A percentile compares a stretch with the other conserved stretches of the same genome.
Conservation (phyloP, 2,797 vertebrate genomes). For the Rallus crepitans region DNA sequence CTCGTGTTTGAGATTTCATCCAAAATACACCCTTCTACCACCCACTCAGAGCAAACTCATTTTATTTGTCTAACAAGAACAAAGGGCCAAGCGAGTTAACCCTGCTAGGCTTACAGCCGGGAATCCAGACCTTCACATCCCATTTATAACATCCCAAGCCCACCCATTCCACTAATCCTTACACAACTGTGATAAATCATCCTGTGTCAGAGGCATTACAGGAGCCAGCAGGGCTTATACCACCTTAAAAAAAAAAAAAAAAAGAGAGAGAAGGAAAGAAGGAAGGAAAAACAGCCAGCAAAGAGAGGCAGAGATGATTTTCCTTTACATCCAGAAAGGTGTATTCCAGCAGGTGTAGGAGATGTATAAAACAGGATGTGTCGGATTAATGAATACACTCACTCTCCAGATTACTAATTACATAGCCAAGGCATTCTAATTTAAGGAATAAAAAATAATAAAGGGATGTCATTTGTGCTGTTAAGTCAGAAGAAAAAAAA, state of each 20-base stretch:
- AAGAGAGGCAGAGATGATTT: background rate
- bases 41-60: conserved; percentile 60
- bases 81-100: conserved; percentile 34
- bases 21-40: conserved; percentile 60
- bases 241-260: background rate
- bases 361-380: background rate
- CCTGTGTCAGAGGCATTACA: background rate
- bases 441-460: background rate
- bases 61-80: conserved; percentile 65
- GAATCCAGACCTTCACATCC: conserved; percentile 26
- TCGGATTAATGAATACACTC: background rate
- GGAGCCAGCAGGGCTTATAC: background rate
- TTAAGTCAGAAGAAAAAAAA: background rate
- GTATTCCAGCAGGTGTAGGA: background rate
- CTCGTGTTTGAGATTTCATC: conserved; percentile 39
- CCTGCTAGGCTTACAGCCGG: background rate
- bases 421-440: background rate
- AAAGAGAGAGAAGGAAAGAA: background rate
- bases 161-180: conserved; percentile 45
- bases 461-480: background rate
- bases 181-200: background rate
- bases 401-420: background rate
- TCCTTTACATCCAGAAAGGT: background rate
- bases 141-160: conserved; percentile 31
- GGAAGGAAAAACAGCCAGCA: background rate